Base-by-base conservation (phyloP, 2,888 invertebrate genomes). In the Cremastinae sp. region DNA sequence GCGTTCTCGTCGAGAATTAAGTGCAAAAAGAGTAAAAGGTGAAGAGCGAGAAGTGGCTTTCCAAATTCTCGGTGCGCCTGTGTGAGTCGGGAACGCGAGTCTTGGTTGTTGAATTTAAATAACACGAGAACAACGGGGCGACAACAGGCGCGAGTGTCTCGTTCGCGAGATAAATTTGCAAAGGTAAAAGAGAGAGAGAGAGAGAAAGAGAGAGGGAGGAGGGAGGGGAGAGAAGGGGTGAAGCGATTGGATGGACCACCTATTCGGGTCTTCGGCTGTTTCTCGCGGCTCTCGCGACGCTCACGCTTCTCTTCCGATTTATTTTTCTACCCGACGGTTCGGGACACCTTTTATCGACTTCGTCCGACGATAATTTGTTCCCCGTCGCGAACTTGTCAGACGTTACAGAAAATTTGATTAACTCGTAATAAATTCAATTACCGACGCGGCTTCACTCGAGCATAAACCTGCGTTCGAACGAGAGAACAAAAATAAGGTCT, bases 51-150 rank as follows among this genome's bases (percentile, higher is more conserved):
- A 58, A 9, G 22, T 22, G 20, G 14, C 5, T 9, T 10, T 14
- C 8, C 9, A 68, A 47, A 45, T 45, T 36, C 54, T n/a, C 47
- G 38, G 64, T 49, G 41, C 14, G 58, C 28, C 22, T 59, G 36
- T 36, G 22, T 43, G 14, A 61, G 28, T 58, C 22, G 54, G 12
- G 73, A 75, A 79, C 75, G 78, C 70, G 70, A 72, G 79, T 73
- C 79, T 76, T 28, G 81, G 84, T 74, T 86, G 85, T 86, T 84
- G 80, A 84, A 88, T 88, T 88, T 88, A 84, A 88, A 88, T 88
- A 88, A 88, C 88, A 86, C 80, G 86, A 78, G 76, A 79, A 81
- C 86, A 83, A 87, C 87, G 86, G 83, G 84, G 28, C 83, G 83
- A 83, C 85, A 79, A 83, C 82, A 81, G 41, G 54, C 62, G 38